Evolutionary conservation across 2,888 invertebrate species (phyloP).

Genomic region (Polydrusus pterygomalis): DNA sequence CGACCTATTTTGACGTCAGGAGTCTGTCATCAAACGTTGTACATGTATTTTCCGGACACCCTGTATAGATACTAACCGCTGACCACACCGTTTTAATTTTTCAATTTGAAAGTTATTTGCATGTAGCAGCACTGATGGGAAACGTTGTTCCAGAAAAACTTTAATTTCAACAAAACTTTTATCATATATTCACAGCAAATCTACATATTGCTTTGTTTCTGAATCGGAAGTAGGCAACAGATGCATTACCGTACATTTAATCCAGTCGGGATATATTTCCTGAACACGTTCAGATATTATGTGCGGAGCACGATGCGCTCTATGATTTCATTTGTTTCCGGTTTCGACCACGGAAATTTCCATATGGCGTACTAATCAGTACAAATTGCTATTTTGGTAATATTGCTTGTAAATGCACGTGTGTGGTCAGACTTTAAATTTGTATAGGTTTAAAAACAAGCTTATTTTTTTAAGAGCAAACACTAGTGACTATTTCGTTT

Average conservation of each 20-base stretch:
- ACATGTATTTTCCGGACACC: no score
- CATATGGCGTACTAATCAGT: conserved; percentile 9
- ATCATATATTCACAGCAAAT: conserved; percentile 1
- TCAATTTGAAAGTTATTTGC: no score
- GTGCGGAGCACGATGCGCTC: conserved; percentile 11
- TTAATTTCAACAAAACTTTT: conserved; percentile 11
- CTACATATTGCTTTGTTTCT: conserved; percentile 6
- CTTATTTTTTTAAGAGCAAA: no score
- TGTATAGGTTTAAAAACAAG: no score
- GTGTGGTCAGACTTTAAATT: no score
- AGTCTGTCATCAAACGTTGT: no score
- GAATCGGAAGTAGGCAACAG: conserved; percentile 38
- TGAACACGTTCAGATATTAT: conserved; percentile 31
- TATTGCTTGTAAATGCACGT: not conserved
- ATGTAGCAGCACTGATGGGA: no score
- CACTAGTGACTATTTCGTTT: no score
- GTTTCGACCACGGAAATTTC: conserved; percentile 5
- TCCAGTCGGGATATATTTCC: conserved; percentile 31
- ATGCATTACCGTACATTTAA: conserved; percentile 31
- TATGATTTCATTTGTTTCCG: conserved; percentile 28
- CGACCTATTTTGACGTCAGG: no score
- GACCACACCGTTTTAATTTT: no score
- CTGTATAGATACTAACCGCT: no score
- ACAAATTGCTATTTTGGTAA: not conserved
- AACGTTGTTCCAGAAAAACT: not conserved